Conservation (phyloP, 2,888 invertebrate species). For the Drosophila kanekoi region DNA sequence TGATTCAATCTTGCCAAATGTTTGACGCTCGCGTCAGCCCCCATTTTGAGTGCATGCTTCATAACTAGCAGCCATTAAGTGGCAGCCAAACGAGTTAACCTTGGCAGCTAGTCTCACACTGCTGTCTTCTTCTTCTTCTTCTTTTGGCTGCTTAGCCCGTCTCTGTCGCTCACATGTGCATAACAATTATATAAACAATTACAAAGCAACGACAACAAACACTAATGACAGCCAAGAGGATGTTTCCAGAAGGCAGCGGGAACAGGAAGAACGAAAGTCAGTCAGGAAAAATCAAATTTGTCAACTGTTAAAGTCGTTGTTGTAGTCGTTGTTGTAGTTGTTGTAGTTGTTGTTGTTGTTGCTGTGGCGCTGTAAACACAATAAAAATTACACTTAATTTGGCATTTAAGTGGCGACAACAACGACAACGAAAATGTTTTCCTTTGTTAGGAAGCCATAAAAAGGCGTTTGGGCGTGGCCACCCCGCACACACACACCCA, state of each 20-base stretch:
- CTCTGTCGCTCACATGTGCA: slow-evolving; percentile 39
- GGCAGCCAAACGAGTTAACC: slow-evolving; percentile 50
- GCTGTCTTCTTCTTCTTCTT: not conserved
- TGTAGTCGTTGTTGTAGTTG: slow-evolving; percentile 21
- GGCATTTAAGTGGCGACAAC: slow-evolving; percentile 75
- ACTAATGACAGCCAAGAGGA: slow-evolving; percentile 48
- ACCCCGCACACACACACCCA: too few relatives aligned
- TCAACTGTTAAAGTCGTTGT: slow-evolving; percentile 56
- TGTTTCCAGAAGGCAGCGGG: slow-evolving; percentile 10
- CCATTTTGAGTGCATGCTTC: slow-evolving; percentile 20
- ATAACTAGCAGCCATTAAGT: slow-evolving; percentile 58
- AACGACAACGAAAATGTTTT: slow-evolving; percentile 46
- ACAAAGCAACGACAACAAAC: slow-evolving; percentile 48
- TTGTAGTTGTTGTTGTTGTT: slow-evolving; percentile 26
- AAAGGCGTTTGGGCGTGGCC: slow-evolving; percentile 52
- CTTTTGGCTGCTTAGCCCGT: not conserved
- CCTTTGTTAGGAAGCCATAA: slow-evolving; percentile 58
- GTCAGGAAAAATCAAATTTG: slow-evolving; percentile 72
- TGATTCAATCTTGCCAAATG: slow-evolving; percentile 40
- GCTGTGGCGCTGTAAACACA: slow-evolving; percentile 64
- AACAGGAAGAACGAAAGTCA: slow-evolving; percentile 40
- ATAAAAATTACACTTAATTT: slow-evolving; percentile 80
- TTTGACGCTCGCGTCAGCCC: slow-evolving; percentile 23
- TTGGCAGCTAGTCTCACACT: slow-evolving; percentile 8
- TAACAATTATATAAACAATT: slow-evolving; percentile 62